Percentiles rank a stretch among this genome's conserved stretches.
phyloP scores from a whole-genome alignment of 2,888 invertebrate species.

The Ischnura elegans region DNA sequence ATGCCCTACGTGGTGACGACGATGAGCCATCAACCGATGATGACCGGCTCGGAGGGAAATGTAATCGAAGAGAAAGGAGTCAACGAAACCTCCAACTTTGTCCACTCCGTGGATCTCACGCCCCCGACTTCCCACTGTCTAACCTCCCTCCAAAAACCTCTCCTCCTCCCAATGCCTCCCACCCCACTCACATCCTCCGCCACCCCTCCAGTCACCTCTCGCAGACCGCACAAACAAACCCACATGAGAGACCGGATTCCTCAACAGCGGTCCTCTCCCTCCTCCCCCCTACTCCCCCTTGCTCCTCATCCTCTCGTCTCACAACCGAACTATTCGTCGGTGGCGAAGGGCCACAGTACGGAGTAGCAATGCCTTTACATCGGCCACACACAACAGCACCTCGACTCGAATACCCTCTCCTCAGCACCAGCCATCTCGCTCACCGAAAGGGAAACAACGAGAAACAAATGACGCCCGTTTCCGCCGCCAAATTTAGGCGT shows the following conservation, averaged over 20 bases:
- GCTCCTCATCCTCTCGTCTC: not conserved
- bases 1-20: too few species aligned
- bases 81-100: not conserved
- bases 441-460: not conserved
- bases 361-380: too few species aligned
- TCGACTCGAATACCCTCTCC: not conserved
- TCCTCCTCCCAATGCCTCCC: not conserved
- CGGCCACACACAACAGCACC: not conserved
- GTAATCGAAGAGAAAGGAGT: not conserved
- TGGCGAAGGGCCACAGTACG: not conserved
- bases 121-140: not conserved
- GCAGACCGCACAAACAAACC: constrained; percentile 56
- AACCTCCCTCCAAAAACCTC: not conserved
- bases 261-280: constrained; percentile 34
- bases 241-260: constrained; percentile 64
- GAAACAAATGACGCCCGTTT: not conserved
- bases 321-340: constrained; percentile 48
- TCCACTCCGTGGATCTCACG: not conserved
- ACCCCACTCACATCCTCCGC: not conserved
- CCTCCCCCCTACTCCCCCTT: not conserved
- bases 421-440: constrained; percentile 11
- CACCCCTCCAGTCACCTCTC: not conserved
- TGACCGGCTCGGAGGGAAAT: too few species aligned
- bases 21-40: too few species aligned
- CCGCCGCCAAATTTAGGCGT: not conserved